Conservation (phyloP, 2,888 invertebrate species). For the Drosophila percnosoma region DNA sequence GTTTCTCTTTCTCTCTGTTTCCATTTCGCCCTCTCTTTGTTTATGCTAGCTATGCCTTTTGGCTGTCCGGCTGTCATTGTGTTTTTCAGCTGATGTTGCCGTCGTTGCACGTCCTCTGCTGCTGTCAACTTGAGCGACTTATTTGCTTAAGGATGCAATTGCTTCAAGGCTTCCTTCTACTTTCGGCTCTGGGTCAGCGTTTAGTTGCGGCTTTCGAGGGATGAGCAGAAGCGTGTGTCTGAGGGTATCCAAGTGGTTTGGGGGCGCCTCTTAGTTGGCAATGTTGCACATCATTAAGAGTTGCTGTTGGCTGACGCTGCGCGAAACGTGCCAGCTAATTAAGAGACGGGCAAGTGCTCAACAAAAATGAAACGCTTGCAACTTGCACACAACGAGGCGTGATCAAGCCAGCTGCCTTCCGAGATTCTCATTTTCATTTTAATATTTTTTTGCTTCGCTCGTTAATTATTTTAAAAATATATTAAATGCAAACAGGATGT, state of each 20-base stretch:
- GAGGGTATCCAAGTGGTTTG: neutral
- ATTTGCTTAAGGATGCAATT: slow-evolving; percentile 64
- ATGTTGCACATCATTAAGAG: slow-evolving; percentile 61
- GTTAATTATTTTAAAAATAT: slow-evolving; percentile 68
- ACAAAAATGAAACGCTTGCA: slow-evolving; percentile 11
- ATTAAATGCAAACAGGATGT: slow-evolving; percentile 47
- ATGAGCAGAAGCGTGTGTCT: neutral
- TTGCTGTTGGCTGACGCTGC: slow-evolving; percentile 32
- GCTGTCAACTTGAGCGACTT: slow-evolving; percentile 61
- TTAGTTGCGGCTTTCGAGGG: slow-evolving; percentile 31
- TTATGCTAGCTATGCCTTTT: slow-evolving; percentile 9
- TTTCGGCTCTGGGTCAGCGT: slow-evolving; percentile 57
- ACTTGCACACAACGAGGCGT: neutral
- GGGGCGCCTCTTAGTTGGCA: slow-evolving; percentile 25
- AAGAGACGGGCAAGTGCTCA: slow-evolving; percentile 46
- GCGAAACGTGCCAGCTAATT: slow-evolving; percentile 58
- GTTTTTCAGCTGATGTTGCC: slow-evolving; percentile 21
- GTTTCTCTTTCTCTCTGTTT: neutral
- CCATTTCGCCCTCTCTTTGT: neutral
- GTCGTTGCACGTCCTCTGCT: slow-evolving; percentile 25
- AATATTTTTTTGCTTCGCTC: slow-evolving; percentile 2
- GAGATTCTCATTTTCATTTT: neutral
- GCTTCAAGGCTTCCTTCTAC: slow-evolving; percentile 21
- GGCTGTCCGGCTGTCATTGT: neutral
- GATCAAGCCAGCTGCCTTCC: neutral